A percentile compares a stretch with the other conserved stretches of the same genome.
Evolutionary conservation across 2,888 invertebrate species (phyloP).

Genomic region (Megastigmus dorsalis): DNA sequence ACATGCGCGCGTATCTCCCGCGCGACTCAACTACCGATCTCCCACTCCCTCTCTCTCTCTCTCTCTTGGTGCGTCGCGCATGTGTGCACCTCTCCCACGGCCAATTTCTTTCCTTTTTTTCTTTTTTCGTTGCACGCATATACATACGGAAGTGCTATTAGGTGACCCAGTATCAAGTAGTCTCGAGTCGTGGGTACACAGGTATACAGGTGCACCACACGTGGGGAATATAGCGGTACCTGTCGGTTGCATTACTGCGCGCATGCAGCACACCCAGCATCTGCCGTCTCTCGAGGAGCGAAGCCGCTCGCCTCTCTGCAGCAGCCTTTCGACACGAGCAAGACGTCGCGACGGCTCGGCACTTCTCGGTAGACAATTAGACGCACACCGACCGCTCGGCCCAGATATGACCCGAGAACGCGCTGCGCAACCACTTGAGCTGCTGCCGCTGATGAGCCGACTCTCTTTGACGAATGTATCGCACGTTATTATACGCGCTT

Average conservation of each 20-base stretch:
- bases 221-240: slow-evolving; percentile 42
- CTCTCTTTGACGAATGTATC: too few species aligned
- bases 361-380: slow-evolving; percentile 47
- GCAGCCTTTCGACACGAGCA: background rate
- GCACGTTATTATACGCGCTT: too few species aligned
- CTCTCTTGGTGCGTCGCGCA: background rate
- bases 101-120: slow-evolving; percentile 9
- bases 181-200: background rate
- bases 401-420: background rate
- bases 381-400: background rate
- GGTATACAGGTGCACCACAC: background rate
- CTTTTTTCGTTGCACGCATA: too few species aligned
- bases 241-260: slow-evolving; percentile 23
- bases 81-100: too few species aligned
- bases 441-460: too few species aligned
- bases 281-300: background rate
- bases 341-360: background rate
- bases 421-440: too few species aligned
- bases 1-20: slow-evolving; percentile 17
- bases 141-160: slow-evolving; percentile 45
- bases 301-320: too few species aligned
- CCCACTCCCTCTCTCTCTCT: background rate
- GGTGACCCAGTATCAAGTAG: slow-evolving; percentile 47
- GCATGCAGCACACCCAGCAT: background rate
- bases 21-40: slow-evolving; percentile 16